Evolutionary conservation across 2,888 invertebrate genomes (phyloP).

Genomic region (Lamellibrachia satsuma): DNA sequence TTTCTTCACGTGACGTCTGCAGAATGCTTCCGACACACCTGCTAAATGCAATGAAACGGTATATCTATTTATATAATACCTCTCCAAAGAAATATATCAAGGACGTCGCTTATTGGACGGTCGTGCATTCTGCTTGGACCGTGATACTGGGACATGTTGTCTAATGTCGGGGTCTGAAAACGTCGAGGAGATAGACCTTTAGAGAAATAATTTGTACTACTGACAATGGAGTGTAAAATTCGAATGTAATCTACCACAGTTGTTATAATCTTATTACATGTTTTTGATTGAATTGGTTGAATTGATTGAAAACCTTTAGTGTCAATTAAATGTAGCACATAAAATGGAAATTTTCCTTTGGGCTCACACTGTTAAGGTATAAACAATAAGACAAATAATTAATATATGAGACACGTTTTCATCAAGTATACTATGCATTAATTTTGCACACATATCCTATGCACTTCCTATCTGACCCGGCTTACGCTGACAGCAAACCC

Average conservation of each 20-base stretch:
- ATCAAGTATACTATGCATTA: no score
- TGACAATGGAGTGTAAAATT: neutral
- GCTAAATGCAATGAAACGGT: neutral
- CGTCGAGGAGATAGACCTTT: neutral
- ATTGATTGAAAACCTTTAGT: neutral
- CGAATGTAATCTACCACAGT: neutral
- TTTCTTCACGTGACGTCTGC: no score
- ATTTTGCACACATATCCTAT: neutral
- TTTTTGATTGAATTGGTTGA: neutral
- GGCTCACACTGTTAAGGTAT: no score
- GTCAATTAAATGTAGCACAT: no score
- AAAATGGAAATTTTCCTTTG: no score
- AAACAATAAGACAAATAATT: no score
- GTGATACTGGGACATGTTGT: neutral
- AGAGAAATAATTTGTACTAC: neutral
- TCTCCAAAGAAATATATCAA: neutral
- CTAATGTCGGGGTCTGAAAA: neutral
- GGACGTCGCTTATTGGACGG: neutral
- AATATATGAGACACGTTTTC: no score
- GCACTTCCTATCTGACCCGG: neutral
- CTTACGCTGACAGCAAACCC: neutral
- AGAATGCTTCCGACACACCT: neutral
- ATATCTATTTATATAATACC: neutral
- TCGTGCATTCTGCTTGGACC: neutral
- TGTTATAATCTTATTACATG: neutral